A percentile compares a stretch with the other conserved stretches of the same genome.
Evolutionary conservation across 2,888 invertebrate genomes (phyloP).

Genomic region (Neria commutata): DNA sequence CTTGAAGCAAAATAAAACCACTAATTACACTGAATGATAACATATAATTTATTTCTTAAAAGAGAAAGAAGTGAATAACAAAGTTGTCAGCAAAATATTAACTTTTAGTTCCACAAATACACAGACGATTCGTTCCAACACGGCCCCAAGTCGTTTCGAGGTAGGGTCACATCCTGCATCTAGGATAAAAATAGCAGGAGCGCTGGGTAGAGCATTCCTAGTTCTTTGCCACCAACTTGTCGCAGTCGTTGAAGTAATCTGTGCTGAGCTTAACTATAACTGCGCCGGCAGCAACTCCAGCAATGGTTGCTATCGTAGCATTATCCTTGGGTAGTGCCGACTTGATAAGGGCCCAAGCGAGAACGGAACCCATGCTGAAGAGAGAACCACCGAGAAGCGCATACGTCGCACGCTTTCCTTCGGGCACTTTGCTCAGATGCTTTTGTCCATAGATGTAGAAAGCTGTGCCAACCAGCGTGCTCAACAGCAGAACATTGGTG

Average conservation of each 20-base stretch:
- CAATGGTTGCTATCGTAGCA: slow-evolving; percentile 48
- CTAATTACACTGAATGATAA: no score
- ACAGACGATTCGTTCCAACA: no score
- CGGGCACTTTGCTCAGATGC: slow-evolving; percentile 73
- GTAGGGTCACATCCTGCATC: no score
- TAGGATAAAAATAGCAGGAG: no score
- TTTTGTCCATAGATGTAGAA: slow-evolving; percentile 82
- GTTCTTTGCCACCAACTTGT: slow-evolving; percentile 47
- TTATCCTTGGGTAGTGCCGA: slow-evolving; percentile 67
- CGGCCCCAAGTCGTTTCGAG: no score
- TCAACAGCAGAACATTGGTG: slow-evolving; percentile 80
- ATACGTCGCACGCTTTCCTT: slow-evolving; percentile 70
- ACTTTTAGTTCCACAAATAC: no score
- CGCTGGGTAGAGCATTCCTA: no score
- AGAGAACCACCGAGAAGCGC: slow-evolving; percentile 75
- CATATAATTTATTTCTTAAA: no score
- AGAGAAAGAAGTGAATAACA: no score
- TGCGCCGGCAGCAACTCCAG: slow-evolving; percentile 57
- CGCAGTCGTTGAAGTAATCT: slow-evolving; percentile 58
- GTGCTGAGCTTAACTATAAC: slow-evolving; percentile 55
- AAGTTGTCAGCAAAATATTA: no score
- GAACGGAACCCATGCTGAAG: slow-evolving; percentile 88
- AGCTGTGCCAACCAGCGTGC: slow-evolving; percentile 81
- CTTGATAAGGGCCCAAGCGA: slow-evolving; percentile 86
- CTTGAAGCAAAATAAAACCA: no score